These are phyloP conservation scores for Agrotis clavis DNA, from an alignment of 2,888 invertebrate genomes.

Conservation along the genomic window DNA sequence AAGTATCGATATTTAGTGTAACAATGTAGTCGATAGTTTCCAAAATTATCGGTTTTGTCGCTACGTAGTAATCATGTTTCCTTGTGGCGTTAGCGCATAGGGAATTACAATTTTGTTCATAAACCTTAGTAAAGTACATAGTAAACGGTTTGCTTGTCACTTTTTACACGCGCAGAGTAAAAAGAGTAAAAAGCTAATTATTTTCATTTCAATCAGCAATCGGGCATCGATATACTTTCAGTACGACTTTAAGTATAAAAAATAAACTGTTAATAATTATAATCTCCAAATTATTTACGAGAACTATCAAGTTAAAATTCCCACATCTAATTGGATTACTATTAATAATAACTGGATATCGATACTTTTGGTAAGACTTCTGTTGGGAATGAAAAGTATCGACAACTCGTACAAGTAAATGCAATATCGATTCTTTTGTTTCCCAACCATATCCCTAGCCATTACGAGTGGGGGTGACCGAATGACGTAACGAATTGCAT, in stretches of 20 bases:
- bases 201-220: neutral
- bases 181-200: no score
- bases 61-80: neutral
- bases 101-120: no score
- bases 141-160: no score
- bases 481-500: conserved; percentile 76
- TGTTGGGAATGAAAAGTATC: no score
- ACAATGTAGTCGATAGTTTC: conserved; percentile 5
- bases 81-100: neutral
- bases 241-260: neutral
- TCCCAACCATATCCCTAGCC: conserved; percentile 19
- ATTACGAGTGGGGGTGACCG: conserved; percentile 59
- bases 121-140: no score
- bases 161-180: no score
- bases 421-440: conserved; percentile 31
- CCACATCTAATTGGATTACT: no score
- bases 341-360: neutral
- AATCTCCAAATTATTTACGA: no score
- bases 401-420: neutral
- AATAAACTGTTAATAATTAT: no score
- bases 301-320: neutral
- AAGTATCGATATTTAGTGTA: conserved; percentile 15
- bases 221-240: neutral
- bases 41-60: neutral
- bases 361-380: neutral